A percentile compares a stretch with the other conserved stretches of the same genome.
Evolutionary conservation across 2,113 vertebrate genomes (phyloP).

Genomic region (Aptenodytes patagonicus): DNA sequence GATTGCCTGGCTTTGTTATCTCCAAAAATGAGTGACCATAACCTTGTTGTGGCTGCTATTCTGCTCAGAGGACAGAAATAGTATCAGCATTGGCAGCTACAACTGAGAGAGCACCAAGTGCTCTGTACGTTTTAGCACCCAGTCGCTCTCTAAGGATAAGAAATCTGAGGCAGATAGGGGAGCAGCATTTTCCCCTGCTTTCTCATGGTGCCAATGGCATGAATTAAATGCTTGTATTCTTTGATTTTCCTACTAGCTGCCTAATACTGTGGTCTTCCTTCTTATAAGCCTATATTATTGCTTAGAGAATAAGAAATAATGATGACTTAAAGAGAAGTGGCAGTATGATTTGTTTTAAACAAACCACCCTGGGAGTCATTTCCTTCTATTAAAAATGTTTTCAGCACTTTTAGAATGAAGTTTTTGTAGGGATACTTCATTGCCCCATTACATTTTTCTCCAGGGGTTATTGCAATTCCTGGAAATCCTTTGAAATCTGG

Average conservation of each 20-base stretch:
- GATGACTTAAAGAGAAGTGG: background rate
- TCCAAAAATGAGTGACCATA: background rate
- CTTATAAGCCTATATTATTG: background rate
- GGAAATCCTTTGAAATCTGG: background rate
- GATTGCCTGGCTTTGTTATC: slow-evolving; percentile 1
- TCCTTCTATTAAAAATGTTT: background rate
- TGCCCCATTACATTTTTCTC: background rate
- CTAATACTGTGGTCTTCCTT: background rate
- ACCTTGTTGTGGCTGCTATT: background rate
- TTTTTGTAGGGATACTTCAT: background rate
- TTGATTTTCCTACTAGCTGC: background rate
- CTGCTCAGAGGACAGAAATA: background rate
- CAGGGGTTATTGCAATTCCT: background rate
- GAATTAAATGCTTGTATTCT: background rate
- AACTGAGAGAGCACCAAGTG: background rate
- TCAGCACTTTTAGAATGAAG: background rate
- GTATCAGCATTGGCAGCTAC: background rate
- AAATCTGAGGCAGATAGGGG: background rate
- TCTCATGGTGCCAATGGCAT: background rate
- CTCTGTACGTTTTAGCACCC: background rate
- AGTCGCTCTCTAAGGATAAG: background rate
- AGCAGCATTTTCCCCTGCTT: background rate
- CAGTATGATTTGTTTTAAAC: background rate
- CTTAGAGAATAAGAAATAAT: background rate
- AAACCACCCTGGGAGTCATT: background rate